Conservation (phyloP, 2,113 vertebrate genomes). For the Spermophilus dauricus region DNA sequence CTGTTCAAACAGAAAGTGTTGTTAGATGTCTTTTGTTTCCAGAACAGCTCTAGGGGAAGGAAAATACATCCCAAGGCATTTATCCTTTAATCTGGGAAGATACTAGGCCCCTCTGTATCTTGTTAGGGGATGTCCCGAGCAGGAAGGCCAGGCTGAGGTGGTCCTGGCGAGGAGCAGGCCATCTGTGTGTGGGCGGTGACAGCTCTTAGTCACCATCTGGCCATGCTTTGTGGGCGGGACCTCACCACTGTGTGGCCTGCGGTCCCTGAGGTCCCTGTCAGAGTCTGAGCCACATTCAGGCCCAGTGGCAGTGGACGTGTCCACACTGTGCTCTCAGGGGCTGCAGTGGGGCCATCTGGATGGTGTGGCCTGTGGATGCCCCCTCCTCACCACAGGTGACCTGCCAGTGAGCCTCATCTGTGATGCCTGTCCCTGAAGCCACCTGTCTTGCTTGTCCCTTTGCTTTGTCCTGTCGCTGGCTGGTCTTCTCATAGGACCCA, state of each 20-base stretch:
- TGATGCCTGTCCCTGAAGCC: fast-evolving
- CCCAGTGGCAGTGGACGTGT: background rate
- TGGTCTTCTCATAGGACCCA: background rate
- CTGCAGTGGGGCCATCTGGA: background rate
- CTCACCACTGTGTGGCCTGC: background rate
- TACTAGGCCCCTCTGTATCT: background rate
- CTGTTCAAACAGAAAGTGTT: background rate
- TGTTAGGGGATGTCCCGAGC: background rate
- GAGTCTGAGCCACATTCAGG: background rate
- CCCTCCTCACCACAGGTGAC: background rate
- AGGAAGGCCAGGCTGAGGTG: no score
- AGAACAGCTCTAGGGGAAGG: background rate
- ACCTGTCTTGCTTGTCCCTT: background rate
- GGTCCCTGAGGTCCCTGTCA: background rate
- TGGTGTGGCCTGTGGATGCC: background rate
- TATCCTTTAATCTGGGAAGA: background rate
- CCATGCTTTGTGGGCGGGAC: background rate
- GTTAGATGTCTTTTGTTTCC: background rate
- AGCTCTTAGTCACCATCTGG: background rate
- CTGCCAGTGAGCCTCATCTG: background rate
- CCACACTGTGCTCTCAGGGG: background rate
- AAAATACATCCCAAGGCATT: background rate
- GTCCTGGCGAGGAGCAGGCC: background rate
- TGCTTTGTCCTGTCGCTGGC: background rate
- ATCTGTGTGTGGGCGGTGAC: background rate